These are phyloP conservation scores for Sesamia nonagrioides DNA, from an alignment of 1,140 invertebrate genomes.

Conservation along the genomic window DNA sequence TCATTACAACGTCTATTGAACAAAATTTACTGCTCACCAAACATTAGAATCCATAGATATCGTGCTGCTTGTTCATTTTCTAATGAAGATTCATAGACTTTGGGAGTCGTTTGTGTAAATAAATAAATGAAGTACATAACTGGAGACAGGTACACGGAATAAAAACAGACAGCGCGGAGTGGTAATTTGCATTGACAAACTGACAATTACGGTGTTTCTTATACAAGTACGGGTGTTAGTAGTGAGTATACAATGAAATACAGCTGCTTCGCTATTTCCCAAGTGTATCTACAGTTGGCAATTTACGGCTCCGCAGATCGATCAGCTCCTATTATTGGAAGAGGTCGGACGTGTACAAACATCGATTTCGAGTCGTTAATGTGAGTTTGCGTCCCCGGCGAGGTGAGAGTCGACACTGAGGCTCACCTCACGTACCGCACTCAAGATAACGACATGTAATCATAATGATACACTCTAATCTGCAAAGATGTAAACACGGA, in stretches of 20 bases:
- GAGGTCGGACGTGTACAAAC: constrained; percentile 86
- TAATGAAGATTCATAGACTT: constrained; percentile 57
- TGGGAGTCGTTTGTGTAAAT: constrained; percentile 19
- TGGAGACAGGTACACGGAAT: constrained; percentile 25
- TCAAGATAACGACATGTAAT: constrained; percentile 76
- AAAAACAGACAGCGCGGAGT: constrained; percentile 36
- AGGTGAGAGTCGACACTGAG: constrained; percentile 70
- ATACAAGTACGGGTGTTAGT: constrained; percentile 66
- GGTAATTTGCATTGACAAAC: constrained; percentile 55
- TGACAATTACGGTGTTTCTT: constrained; percentile 64
- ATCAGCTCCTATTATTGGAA: constrained; percentile 83
- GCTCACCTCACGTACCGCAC: constrained; percentile 79
- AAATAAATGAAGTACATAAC: constrained; percentile 10
- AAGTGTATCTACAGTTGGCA: constrained; percentile 77
- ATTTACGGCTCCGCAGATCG: constrained; percentile 79
- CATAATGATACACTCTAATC: constrained; percentile 69
- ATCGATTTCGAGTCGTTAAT: constrained; percentile 85
- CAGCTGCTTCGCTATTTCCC: constrained; percentile 78
- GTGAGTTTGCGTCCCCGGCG: constrained; percentile 65
- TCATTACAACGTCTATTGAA: constrained; percentile 73
- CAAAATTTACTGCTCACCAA: constrained; percentile 38
- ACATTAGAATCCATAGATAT: constrained; percentile 25
- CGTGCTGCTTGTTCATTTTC: constrained; percentile 32
- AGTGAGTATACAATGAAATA: constrained; percentile 68
- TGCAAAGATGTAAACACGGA: constrained; percentile 27